A percentile compares a stretch with the other conserved stretches of the same genome.
phyloP scores from a whole-genome alignment of 2,888 invertebrate species.

The Cantharis lateralis region DNA sequence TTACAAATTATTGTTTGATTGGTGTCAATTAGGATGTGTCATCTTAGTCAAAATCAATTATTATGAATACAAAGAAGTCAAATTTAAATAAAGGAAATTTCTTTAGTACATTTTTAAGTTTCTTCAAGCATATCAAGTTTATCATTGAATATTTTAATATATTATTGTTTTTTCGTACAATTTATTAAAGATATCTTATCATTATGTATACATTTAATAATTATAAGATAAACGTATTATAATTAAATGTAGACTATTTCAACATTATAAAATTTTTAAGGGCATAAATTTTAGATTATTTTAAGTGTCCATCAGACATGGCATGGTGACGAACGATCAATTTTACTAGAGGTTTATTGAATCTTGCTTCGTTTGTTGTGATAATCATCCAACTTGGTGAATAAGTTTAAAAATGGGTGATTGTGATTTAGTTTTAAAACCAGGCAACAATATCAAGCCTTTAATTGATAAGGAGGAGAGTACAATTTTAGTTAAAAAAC shows the following conservation, averaged over 20 bases:
- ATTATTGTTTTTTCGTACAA: not conserved
- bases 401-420: constrained; percentile 27
- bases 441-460: constrained; percentile 65
- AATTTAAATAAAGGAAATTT: not conserved
- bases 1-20: constrained; percentile 1
- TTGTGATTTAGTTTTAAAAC: constrained; percentile 51
- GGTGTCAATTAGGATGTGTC: constrained; percentile 7
- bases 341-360: not conserved
- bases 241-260: not conserved
- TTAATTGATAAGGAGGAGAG: constrained; percentile 60
- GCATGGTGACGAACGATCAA: not conserved
- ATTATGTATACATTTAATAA: not conserved
- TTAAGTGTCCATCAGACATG: not conserved
- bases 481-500: constrained; percentile 59
- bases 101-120: not conserved
- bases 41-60: constrained; percentile 1
- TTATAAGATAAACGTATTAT: not conserved
- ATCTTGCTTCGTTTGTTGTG: constrained; percentile 30
- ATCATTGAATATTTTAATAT: not conserved
- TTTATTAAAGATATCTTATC: not conserved
- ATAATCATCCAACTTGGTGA: not conserved
- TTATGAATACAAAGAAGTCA: not conserved
- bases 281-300: not conserved
- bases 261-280: not conserved
- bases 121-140: not conserved